phyloP scores from a whole-genome alignment of 1,140 invertebrate species.

The Trialeurodes vaporariorum region DNA sequence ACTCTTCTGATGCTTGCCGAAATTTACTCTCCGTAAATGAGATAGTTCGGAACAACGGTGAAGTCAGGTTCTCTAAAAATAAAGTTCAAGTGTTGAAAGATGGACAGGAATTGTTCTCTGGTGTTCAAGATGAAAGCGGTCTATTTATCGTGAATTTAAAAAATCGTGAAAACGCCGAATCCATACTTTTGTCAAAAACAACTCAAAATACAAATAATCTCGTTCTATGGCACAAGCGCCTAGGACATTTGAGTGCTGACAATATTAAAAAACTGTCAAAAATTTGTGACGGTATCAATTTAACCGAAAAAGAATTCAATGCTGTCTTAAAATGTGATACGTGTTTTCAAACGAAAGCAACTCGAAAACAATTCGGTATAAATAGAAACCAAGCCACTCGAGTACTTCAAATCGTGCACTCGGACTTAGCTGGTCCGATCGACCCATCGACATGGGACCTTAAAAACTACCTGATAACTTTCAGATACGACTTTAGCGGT shows the following conservation, averaged over 20 bases:
- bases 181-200: no score
- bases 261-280: conserved; percentile 5
- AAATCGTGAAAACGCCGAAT: no score
- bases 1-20: not conserved
- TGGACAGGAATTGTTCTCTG: not conserved
- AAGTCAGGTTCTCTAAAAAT: conserved; percentile 5
- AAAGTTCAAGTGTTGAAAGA: conserved; percentile 2
- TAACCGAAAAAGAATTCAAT: not conserved
- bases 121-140: not conserved
- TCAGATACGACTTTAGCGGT: conserved; percentile 33
- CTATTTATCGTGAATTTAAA: no score
- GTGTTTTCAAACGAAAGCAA: conserved; percentile 27
- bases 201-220: no score
- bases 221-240: conserved; percentile 6
- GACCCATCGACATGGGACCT: conserved; percentile 25
- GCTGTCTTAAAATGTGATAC: conserved; percentile 20
- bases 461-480: conserved; percentile 30
- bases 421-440: conserved; percentile 32
- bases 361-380: conserved; percentile 19
- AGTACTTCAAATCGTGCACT: conserved; percentile 29
- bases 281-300: conserved; percentile 5
- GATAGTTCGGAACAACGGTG: not conserved
- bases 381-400: conserved; percentile 15
- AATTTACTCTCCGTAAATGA: conserved; percentile 12
- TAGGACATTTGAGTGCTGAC: conserved; percentile 6